Evolutionary conservation across 2,113 vertebrate genomes (phyloP), one percentile per base, ranked within the genome.

Genomic region (Copsychus sechellarum): DNA sequence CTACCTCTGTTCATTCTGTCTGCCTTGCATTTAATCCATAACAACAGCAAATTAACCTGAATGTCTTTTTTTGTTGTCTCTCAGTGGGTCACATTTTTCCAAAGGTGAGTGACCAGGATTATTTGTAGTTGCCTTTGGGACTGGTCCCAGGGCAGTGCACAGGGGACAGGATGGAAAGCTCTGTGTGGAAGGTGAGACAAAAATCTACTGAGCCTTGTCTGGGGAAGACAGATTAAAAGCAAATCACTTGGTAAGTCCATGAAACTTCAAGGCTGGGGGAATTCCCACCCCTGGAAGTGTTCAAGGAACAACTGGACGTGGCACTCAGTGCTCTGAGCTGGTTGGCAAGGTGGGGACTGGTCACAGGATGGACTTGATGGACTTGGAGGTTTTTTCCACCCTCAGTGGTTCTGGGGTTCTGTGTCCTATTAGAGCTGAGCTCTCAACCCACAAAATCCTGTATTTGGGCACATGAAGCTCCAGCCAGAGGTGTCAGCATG

Each of bases 401-500:
- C 21, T 48, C 21, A 48, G 4, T 31, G 17, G 12, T 11, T 48
- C 34, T 71, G 40, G 48, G 26, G 6, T 78, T 43, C 2, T 11
- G 3, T 14, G 33, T 38, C 1, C 1, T 33, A 14, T 15, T n/a
- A 14, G 81, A 91, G 72, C 54, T 2, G 16, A 81, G 47, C 17
- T 22, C 83, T 84, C 5, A 2, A 38, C 40, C 29, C 7, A 0
- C 45, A 29, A 60, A 48, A 28, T 14, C 8, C 43, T 4, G 16
- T 45, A 4, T 60, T 79, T 69, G 48, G 60, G 72, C 43, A 51
- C 53, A 16, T 17, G 50, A 45, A 57, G 29, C 20, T 2, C 45
- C n/a, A 36, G 0, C 6, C 31, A 29, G 64, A 70, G 34, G 34
- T 47, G 24, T 36, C 24, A 23, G 33, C 0, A 0, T 23, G 38